Evolutionary conservation across 1,140 invertebrate genomes (phyloP).

Genomic region (Psix sp.): DNA sequence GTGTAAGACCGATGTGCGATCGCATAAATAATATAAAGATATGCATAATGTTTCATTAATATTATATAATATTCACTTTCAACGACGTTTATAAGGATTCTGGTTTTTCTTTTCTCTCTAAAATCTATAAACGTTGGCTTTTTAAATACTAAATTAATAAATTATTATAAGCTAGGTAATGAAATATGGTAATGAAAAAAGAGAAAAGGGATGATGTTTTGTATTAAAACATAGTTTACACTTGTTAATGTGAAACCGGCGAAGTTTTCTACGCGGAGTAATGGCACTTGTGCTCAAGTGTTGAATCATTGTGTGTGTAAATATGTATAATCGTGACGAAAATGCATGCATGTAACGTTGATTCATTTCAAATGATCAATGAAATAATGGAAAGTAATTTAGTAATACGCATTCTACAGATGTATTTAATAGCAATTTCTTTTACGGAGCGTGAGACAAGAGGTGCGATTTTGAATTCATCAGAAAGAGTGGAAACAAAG

Average conservation of each 20-base stretch:
- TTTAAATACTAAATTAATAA: conserved; percentile 11
- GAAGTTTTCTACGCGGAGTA: conserved; percentile 32
- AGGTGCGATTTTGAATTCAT: conserved; percentile 37
- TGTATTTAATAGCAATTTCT: conserved; percentile 45
- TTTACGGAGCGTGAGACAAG: neutral
- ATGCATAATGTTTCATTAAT: too few species aligned
- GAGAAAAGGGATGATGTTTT: conserved; percentile 40
- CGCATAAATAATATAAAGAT: too few species aligned
- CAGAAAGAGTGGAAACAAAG: neutral
- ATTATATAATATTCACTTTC: conserved; percentile 18
- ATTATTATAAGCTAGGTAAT: conserved; percentile 38
- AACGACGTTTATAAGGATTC: neutral
- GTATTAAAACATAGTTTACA: conserved; percentile 57
- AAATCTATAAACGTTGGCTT: neutral
- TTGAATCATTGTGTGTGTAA: conserved; percentile 33
- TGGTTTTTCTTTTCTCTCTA: conserved; percentile 1
- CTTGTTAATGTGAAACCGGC: conserved; percentile 47
- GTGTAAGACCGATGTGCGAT: too few species aligned
- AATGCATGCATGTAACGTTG: conserved; percentile 25
- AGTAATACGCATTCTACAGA: conserved; percentile 35
- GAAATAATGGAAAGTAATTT: conserved; percentile 41
- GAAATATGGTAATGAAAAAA: conserved; percentile 35
- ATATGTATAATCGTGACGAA: conserved; percentile 46
- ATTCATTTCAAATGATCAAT: conserved; percentile 30
- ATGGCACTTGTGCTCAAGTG: neutral